phyloP scores from a whole-genome alignment of 1,140 invertebrate genomes.

The Saccostrea cuccullata region DNA sequence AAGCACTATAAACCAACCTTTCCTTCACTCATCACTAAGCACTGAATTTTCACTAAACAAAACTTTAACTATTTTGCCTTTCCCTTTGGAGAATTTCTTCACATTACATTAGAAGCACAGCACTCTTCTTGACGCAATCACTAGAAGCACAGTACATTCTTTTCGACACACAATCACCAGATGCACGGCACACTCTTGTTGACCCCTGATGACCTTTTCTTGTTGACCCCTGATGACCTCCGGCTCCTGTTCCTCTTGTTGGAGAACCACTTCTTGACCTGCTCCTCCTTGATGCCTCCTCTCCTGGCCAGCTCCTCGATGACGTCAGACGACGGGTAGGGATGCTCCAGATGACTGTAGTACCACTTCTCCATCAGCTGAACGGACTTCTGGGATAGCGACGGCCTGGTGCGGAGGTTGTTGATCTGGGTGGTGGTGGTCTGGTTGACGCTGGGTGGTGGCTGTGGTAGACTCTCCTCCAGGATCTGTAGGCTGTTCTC shows the following conservation, averaged over 20 bases:
- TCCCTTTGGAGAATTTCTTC: too few relatives aligned
- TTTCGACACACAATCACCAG: not conserved
- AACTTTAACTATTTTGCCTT: too few relatives aligned
- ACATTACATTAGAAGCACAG: too few relatives aligned
- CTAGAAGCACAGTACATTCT: not conserved
- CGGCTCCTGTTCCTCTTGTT: slow-evolving; percentile 63
- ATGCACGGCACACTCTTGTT: slow-evolving; percentile 5
- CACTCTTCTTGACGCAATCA: not conserved
- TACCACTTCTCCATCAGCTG: slow-evolving; percentile 65
- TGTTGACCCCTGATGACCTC: slow-evolving; percentile 39
- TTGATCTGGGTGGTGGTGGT: not conserved
- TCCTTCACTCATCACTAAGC: too few relatives aligned
- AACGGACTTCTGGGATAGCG: slow-evolving; percentile 56
- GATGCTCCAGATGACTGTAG: slow-evolving; percentile 58
- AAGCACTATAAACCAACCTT: too few relatives aligned
- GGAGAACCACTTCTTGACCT: slow-evolving; percentile 70
- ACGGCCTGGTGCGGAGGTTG: slow-evolving; percentile 41
- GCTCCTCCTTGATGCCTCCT: slow-evolving; percentile 61
- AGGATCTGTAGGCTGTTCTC: slow-evolving; percentile 60
- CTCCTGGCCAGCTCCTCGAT: slow-evolving; percentile 55
- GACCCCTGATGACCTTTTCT: not conserved
- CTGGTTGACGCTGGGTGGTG: not conserved
- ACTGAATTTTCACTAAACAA: too few relatives aligned
- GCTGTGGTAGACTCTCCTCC: slow-evolving; percentile 42
- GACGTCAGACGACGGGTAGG: slow-evolving; percentile 56